Percentiles rank a stretch among this genome's conserved stretches.
Conservation (phyloP, 2,113 vertebrate genomes). For the Hippopotamus amphibius region DNA sequence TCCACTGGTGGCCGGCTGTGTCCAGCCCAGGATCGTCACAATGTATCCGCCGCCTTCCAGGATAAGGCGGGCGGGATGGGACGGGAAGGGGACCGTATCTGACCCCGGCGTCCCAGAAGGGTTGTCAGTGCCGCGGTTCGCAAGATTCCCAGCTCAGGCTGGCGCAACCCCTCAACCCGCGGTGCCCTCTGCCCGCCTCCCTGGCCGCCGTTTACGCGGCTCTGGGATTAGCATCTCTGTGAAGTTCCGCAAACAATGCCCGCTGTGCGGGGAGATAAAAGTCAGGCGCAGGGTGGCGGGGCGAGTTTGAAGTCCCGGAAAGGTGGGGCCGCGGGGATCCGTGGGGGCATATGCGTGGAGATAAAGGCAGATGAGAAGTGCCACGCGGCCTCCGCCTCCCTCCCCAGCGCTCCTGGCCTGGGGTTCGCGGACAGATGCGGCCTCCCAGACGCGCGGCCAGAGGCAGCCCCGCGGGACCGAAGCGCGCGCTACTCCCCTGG, state of each 20-base stretch:
- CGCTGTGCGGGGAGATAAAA: constrained; percentile 72
- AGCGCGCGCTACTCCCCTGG: background rate
- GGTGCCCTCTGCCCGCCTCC: background rate
- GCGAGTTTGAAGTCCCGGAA: constrained; percentile 71
- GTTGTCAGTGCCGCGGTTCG: background rate
- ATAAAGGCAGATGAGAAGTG: constrained; percentile 36
- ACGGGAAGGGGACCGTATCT: rapidly evolving
- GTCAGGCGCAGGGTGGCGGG: background rate
- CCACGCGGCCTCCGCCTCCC: background rate
- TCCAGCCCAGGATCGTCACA: background rate
- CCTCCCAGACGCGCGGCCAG: too few species aligned
- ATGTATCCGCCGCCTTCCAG: background rate
- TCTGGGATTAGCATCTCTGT: constrained; percentile 79
- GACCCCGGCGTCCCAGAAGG: background rate
- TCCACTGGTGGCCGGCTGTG: rapidly evolving
- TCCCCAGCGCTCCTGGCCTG: background rate
- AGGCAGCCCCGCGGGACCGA: background rate
- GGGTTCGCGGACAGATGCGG: rapidly evolving
- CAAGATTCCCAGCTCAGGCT: background rate
- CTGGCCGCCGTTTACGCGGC: background rate
- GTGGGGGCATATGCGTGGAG: background rate
- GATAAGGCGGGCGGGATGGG: background rate
- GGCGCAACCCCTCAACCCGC: constrained; percentile 26
- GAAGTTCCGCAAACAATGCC: constrained; percentile 78
- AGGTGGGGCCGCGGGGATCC: constrained; percentile 52